Evolutionary conservation across 30 jellyfish, hydroid and myxozoan species (phyloP), one percentile per base, ranked within the genome.

Genomic region (Pelagia noctiluca): DNA sequence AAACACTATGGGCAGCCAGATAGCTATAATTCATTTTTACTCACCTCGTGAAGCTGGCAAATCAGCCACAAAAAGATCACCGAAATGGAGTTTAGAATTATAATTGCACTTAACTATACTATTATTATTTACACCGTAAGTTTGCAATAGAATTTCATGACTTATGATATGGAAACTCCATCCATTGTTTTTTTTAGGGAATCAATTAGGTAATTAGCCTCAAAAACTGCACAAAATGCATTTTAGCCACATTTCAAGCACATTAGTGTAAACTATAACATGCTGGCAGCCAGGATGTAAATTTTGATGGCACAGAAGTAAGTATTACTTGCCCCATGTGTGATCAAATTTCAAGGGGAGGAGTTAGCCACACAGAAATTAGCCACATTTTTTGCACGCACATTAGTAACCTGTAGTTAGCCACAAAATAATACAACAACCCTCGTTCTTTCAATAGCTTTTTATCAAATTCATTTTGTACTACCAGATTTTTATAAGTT

Each of bases 201-300:
- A 42, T 42, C 57, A 42, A 42, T 42, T 42, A 42, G 57, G 57
- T 42, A 42, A 42, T 42, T 42, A 42, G 57, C 57, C 57, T 42
- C 57, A 42, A 5, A 42, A 42, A 42, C 57, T 42, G 57, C 57
- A 42, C 57, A 42, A 42, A 42, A 42, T 42, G 57, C 57, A 42
- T 42, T 42, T 42, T 42, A 42, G 57, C 57, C 57, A 42, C 57
- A 42, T 42, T 42, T 42, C 57, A 42, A 42, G 57, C 57, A 42
- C 57, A 42, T 42, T 42, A 42, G 57, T 42, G 57, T 42, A 42
- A 42, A 42, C 57, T 42, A 42, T 42, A 42, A 42, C 57, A 42
- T 42, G 57, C 57, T 42, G 57, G 57, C 57, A 42, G 57, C 57
- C 57, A 42, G 57, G 57, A 42, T 42, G 57, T 42, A 42, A 42